A percentile compares a stretch with the other conserved stretches of the same genome.
phyloP scores from a whole-genome alignment of 2,888 invertebrate species.

The Cryptocheilus praepositus region DNA sequence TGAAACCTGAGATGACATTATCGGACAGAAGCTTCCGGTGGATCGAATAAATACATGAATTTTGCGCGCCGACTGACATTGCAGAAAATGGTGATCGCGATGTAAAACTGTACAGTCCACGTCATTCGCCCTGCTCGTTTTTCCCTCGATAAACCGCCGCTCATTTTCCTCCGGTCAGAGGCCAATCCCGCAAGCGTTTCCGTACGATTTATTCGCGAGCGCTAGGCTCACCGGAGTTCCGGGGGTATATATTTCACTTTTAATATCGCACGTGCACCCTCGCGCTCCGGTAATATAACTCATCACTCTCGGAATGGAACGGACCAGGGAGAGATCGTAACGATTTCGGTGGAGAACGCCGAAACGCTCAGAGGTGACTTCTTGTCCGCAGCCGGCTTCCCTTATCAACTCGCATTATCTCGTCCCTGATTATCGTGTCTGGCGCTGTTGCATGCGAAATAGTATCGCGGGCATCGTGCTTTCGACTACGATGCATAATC shows the following conservation, averaged over 20 bases:
- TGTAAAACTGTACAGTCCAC: too few relatives aligned
- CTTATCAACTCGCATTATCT: too few relatives aligned
- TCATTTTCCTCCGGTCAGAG: constrained; percentile 21
- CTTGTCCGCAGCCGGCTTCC: not conserved
- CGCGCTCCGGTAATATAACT: constrained; percentile 13
- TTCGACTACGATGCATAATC: too few relatives aligned
- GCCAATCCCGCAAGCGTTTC: constrained; percentile 35
- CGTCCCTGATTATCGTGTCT: too few relatives aligned
- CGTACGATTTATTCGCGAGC: constrained; percentile 43
- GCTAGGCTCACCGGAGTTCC: constrained; percentile 23
- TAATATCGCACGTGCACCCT: constrained; percentile 32
- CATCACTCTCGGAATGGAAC: not conserved
- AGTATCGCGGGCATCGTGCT: too few relatives aligned
- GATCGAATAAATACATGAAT: too few relatives aligned
- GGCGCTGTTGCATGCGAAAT: too few relatives aligned
- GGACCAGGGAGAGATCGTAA: too few relatives aligned
- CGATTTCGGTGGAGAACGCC: not conserved
- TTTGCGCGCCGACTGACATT: too few relatives aligned
- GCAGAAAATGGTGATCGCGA: too few relatives aligned
- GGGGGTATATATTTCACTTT: constrained; percentile 38
- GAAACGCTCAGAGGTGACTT: not conserved
- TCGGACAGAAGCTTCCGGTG: too few relatives aligned
- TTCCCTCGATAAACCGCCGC: constrained; percentile 35
- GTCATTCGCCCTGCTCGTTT: not conserved
- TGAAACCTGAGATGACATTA: too few relatives aligned